phyloP scores from a whole-genome alignment of 92 coral and sea anemone species.

The Epizoanthus stellaris region DNA sequence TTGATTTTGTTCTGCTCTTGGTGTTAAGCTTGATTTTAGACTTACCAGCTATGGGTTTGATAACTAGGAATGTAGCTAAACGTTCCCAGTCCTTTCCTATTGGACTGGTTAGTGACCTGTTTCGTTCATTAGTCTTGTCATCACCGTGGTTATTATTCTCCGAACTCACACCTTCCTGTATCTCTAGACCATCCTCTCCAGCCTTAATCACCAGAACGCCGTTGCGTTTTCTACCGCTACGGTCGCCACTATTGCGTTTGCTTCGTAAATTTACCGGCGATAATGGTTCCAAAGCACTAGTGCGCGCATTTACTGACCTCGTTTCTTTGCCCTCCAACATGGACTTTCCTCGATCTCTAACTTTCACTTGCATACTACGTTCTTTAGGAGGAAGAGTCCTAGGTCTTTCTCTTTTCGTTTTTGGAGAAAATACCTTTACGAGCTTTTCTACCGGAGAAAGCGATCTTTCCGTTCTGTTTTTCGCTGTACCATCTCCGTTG shows the following conservation, averaged over 20 bases:
- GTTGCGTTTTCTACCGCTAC: slow-evolving; percentile 74
- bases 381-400: slow-evolving; percentile 67
- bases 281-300: slow-evolving; percentile 55
- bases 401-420: slow-evolving; percentile 75
- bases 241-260: slow-evolving; percentile 48
- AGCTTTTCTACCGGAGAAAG: slow-evolving; percentile 92
- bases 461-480: slow-evolving; percentile 57
- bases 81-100: slow-evolving; percentile 70
- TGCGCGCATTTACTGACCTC: not conserved
- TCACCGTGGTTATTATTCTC: slow-evolving; percentile 36
- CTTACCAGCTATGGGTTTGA: slow-evolving; percentile 78
- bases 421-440: slow-evolving; percentile 81
- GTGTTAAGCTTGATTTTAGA: slow-evolving; percentile 66
- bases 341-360: slow-evolving; percentile 63
- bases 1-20: slow-evolving; percentile 80
- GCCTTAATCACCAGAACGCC: slow-evolving; percentile 84
- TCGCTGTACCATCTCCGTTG: slow-evolving; percentile 46
- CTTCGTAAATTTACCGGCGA: slow-evolving; percentile 64
- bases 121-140: slow-evolving; percentile 29
- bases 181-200: slow-evolving; percentile 75
- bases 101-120: slow-evolving; percentile 35
- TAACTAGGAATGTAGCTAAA: slow-evolving; percentile 75
- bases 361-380: slow-evolving; percentile 44
- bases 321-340: slow-evolving; percentile 80
- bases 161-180: slow-evolving; percentile 59